A percentile compares a stretch with the other conserved stretches of the same genome.
Conservation (phyloP, 2,113 vertebrate species). For the Peucedramus taeniatus region DNA sequence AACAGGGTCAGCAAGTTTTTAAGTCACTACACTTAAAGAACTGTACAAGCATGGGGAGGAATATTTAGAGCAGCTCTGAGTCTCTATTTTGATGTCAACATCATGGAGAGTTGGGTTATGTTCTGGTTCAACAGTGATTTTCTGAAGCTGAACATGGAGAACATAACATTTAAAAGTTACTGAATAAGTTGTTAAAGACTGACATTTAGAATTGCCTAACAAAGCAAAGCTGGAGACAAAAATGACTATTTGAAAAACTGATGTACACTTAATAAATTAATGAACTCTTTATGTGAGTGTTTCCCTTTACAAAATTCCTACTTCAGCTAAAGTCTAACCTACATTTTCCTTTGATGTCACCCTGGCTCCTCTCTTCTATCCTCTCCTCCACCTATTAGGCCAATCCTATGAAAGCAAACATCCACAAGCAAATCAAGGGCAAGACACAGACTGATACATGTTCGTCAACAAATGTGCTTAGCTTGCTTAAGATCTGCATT, state of each 20-base stretch:
- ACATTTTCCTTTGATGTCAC: not conserved
- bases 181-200: not conserved
- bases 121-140: not conserved
- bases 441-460: not conserved
- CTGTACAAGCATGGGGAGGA: accelerated
- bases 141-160: not conserved
- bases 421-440: not conserved
- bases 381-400: not conserved
- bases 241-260: not conserved
- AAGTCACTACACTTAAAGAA: not conserved
- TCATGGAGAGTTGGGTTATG: not conserved
- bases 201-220: not conserved
- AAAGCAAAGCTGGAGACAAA: not conserved
- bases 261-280: not conserved
- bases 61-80: not conserved
- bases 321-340: not conserved
- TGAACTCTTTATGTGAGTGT: not conserved
- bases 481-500: not conserved
- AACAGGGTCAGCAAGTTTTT: not conserved
- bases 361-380: not conserved
- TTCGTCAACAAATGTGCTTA: not conserved
- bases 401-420: not conserved
- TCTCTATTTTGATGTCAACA: not conserved
- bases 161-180: not conserved
- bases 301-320: not conserved